These are phyloP conservation scores for Eupsilia transversa DNA, from an alignment of 2,888 invertebrate genomes.

Conservation along the genomic window DNA sequence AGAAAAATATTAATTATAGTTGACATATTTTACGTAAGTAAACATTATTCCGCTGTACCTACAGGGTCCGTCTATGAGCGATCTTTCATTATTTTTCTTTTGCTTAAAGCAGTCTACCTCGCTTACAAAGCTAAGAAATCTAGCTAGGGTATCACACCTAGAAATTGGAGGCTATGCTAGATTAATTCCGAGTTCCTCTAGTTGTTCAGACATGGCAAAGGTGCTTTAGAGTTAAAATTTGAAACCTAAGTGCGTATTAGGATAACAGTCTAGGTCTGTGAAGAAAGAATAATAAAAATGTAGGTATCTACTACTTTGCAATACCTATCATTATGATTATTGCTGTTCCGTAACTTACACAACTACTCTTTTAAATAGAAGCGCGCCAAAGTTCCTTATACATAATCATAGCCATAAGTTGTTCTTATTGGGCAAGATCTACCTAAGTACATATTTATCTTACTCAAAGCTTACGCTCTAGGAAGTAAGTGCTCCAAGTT, in stretches of 20 bases:
- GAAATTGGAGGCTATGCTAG: slow-evolving; percentile 3
- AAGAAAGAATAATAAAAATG: no score
- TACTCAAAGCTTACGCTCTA: slow-evolving; percentile 4
- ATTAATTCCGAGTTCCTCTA: background rate
- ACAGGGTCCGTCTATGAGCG: background rate
- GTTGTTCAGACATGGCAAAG: background rate
- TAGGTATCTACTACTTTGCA: background rate
- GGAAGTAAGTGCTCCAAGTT: slow-evolving; percentile 16
- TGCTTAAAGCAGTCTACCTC: background rate
- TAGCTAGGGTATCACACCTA: background rate
- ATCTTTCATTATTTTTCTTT: background rate
- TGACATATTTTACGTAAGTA: slow-evolving; percentile 4
- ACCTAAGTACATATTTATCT: slow-evolving; percentile 25
- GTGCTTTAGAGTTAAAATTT: background rate
- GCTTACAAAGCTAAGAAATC: background rate
- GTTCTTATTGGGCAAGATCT: slow-evolving; percentile 8
- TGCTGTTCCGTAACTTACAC: background rate
- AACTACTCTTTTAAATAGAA: background rate
- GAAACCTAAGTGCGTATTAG: background rate
- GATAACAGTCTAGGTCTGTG: background rate
- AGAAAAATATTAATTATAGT: background rate
- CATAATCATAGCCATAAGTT: background rate
- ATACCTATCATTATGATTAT: background rate
- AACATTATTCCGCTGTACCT: background rate
- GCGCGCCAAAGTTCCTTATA: background rate